These are phyloP conservation scores for Haemorhous mexicanus DNA, from an alignment of 2,113 vertebrate species.

Conservation along the genomic window DNA sequence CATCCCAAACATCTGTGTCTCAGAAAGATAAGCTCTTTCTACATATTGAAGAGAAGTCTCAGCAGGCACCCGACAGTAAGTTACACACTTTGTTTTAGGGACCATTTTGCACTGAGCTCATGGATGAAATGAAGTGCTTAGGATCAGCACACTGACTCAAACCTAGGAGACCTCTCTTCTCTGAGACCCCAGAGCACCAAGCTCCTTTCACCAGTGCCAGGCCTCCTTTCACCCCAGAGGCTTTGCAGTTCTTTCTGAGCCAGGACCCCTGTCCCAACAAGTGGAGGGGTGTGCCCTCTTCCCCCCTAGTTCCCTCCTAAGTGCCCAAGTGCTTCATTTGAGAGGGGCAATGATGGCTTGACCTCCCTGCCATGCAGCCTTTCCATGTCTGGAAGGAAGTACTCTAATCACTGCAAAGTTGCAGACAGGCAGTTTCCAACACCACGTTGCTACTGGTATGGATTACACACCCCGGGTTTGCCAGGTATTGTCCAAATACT, in stretches of 20 bases:
- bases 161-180: not conserved
- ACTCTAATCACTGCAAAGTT: not conserved
- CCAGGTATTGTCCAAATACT: not conserved
- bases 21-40: not conserved
- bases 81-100: not conserved
- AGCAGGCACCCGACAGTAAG: not conserved
- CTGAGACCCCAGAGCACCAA: not conserved
- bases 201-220: fast-evolving
- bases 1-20: not conserved
- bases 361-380: fast-evolving
- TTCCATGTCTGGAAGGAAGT: not conserved
- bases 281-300: not conserved
- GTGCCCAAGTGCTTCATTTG: fast-evolving
- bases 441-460: not conserved
- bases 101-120: not conserved
- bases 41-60: not conserved
- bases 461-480: not conserved
- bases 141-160: not conserved
- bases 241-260: not conserved
- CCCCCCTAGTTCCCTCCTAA: not conserved
- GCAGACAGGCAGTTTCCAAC: not conserved
- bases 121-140: not conserved
- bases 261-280: not conserved
- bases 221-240: not conserved
- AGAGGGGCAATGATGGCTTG: not conserved